Base-by-base conservation (phyloP, 2,888 invertebrate species). In the Trichogramma evanescens region DNA sequence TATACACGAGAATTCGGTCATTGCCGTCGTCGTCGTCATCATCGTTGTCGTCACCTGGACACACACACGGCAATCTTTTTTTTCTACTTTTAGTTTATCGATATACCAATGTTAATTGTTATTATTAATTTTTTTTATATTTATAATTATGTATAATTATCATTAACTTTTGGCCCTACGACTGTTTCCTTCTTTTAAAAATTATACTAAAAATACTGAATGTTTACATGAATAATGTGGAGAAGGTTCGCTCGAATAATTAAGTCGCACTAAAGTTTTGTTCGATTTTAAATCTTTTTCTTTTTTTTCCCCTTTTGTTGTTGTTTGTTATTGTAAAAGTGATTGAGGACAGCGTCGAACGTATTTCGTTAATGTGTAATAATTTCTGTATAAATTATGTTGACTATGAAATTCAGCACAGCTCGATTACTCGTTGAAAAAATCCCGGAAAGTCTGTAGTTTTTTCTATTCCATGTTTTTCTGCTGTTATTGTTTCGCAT, bases 181-280 rank as follows among this genome's bases (percentile, higher is more conserved):
- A 55, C 51, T 58, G 54, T 51, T 58, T 52, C 52, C 7, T 58
- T 59, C 44, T 13, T 54, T 59, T 58, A 57, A 48, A 58, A 61
- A 58, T 58, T 50, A 61, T 61, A 50, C 54, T 54, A 54, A 57
- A 26, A 57, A 61, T 61, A 57, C 57, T 61, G 54, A 57, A 46
- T 48, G 49, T 52, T 26, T 61, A 61, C n/a, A 54, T 7, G 26
- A 38, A 13, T 61, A 50, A 50, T 57, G 26, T 2, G 48, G 50
- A 56, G 57, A 57, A 50, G 45, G 45, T 60, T 49, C 45, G n/a
- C 4, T 38, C 13, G 48, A 50, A 50, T 46, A 46, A 50, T 54
- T 41, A 26, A 54, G 41, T 50, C 54, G 50, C 42, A 52, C 40
- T 48, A 38, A 53, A 38, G 44, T 26, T 26, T 26, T 26, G 26